Conservation (phyloP, 1,140 invertebrate genomes). For the Cataglyphis hispanica region DNA sequence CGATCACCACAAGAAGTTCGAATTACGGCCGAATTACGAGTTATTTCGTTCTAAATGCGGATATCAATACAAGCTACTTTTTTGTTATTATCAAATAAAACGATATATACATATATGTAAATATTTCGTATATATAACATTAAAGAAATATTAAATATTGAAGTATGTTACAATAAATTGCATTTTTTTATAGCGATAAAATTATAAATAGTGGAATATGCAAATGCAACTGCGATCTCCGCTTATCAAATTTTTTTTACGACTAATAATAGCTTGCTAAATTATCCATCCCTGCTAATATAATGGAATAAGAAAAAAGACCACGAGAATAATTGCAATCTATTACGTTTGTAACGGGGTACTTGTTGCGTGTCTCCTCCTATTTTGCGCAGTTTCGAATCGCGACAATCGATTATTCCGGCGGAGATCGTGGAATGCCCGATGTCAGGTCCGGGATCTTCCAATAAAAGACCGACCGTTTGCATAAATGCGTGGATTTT, state of each 20-base stretch:
- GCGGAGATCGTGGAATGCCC: conserved; percentile 52
- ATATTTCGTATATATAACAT: background rate
- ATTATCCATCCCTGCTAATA: background rate
- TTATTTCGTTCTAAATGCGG: conserved; percentile 56
- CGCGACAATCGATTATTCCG: conserved; percentile 66
- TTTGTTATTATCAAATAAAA: background rate
- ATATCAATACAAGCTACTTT: background rate
- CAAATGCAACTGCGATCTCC: background rate
- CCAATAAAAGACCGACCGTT: conserved; percentile 67
- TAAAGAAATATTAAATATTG: background rate
- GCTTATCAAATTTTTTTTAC: background rate
- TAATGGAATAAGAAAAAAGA: conserved; percentile 16
- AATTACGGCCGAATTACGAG: conserved; percentile 62
- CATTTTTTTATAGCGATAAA: background rate
- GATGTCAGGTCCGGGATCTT: background rate
- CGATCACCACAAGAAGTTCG: conserved; percentile 62
- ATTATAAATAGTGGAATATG: background rate
- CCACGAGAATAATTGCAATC: conserved; percentile 19
- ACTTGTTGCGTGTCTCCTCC: background rate
- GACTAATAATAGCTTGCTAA: too few relatives aligned
- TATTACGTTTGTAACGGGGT: conserved; percentile 12
- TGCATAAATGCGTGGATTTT: conserved; percentile 74
- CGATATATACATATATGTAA: background rate
- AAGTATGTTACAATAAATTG: conserved; percentile 9
- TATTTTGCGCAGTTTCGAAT: conserved; percentile 9